phyloP scores from a whole-genome alignment of 2,888 invertebrate genomes.

The Pristionchus mayeri region DNA sequence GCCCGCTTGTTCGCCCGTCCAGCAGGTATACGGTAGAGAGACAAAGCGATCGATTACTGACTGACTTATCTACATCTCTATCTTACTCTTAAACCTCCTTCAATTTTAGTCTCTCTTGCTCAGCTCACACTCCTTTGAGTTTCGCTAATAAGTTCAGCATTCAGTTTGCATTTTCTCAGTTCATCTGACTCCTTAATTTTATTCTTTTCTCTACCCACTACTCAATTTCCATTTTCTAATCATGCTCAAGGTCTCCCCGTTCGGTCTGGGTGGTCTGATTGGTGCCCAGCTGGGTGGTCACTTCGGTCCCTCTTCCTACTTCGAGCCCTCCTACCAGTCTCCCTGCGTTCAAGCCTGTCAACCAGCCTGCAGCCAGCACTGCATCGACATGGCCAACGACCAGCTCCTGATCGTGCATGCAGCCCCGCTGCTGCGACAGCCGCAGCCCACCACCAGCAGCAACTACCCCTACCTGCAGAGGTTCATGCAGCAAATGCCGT shows the following conservation, averaged over 20 bases:
- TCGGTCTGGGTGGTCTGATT: not conserved
- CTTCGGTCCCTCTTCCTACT: not conserved
- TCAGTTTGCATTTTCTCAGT: not conserved
- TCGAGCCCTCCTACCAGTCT: not conserved
- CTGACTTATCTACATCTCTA: not conserved
- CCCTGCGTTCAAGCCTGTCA: slow-evolving; percentile 40
- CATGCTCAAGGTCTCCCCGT: not conserved
- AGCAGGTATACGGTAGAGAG: slow-evolving; percentile 27
- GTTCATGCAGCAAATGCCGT: slow-evolving; percentile 3
- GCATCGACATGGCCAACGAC: slow-evolving; percentile 77
- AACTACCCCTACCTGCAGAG: slow-evolving; percentile 16
- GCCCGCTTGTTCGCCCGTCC: slow-evolving; percentile 32
- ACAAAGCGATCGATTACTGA: not conserved
- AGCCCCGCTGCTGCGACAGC: slow-evolving; percentile 12
- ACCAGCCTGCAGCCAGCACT: slow-evolving; percentile 76
- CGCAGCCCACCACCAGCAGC: not conserved
- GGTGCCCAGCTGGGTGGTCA: not conserved
- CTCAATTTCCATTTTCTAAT: not conserved
- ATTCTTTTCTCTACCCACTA: not conserved
- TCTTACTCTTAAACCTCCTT: not conserved
- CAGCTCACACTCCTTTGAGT: not conserved
- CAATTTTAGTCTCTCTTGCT: no score
- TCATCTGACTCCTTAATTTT: not conserved
- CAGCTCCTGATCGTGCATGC: slow-evolving; percentile 63
- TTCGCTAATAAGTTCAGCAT: not conserved